Evolutionary conservation across 2,797 vertebrate species (phyloP).

Genomic region (Onychomys leucogaster): DNA sequence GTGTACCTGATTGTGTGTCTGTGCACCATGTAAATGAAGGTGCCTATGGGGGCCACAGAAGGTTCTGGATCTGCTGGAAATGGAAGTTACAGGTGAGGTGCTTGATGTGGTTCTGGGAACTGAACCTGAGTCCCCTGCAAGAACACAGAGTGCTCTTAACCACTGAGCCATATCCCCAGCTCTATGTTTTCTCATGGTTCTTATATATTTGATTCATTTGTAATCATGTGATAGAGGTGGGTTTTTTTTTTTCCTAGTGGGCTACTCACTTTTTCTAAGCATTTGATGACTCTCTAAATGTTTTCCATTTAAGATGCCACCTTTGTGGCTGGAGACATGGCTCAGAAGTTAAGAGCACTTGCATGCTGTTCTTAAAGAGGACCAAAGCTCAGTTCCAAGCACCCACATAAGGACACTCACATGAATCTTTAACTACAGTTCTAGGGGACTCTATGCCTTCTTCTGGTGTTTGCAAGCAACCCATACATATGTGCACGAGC

Average conservation of each 20-base stretch:
- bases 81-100: background rate
- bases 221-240: background rate
- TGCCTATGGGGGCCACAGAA: background rate
- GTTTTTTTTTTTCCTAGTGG: background rate
- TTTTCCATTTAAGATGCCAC: background rate
- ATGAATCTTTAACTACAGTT: background rate
- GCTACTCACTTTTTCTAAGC: background rate
- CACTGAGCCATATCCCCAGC: background rate
- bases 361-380: background rate
- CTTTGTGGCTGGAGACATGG: background rate
- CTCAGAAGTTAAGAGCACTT: background rate
- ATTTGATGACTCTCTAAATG: background rate
- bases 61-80: background rate
- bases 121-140: background rate
- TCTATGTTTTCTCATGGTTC: constrained; percentile 31
- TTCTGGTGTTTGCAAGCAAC: background rate
- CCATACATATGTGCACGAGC: too few relatives aligned
- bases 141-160: background rate
- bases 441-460: background rate
- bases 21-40: background rate
- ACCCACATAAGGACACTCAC: background rate
- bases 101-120: background rate
- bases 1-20: background rate
- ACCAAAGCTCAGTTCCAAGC: background rate
- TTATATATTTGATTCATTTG: constrained; percentile 14